Conservation (phyloP, 92 coral and sea anemone species). For the Umimayanthus kanabou region DNA sequence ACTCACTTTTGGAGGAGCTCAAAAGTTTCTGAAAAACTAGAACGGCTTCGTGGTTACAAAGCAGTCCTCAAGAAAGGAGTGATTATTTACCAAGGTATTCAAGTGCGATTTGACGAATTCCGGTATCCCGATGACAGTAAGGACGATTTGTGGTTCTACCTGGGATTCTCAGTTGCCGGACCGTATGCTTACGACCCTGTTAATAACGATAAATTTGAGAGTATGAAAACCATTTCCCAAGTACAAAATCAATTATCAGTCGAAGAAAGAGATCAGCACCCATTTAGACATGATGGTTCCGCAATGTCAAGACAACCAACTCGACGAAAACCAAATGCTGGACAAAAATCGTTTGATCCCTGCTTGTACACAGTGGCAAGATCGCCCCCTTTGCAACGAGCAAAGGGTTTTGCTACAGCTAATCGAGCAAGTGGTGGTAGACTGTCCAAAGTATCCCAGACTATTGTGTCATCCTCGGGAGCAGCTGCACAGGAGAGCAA, state of each 20-base stretch:
- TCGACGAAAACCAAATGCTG: background rate
- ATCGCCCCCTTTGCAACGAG: background rate
- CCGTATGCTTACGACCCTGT: slow-evolving; percentile 76
- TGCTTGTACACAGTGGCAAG: background rate
- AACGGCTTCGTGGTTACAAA: slow-evolving; percentile 65
- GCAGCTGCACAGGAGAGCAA: background rate
- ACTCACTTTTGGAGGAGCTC: slow-evolving; percentile 67
- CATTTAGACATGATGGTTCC: too few relatives aligned
- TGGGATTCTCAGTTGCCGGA: slow-evolving; percentile 66
- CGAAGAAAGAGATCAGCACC: background rate
- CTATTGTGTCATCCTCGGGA: background rate
- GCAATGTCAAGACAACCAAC: background rate
- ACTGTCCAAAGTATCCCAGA: background rate
- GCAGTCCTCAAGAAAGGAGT: slow-evolving; percentile 52
- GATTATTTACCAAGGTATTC: slow-evolving; percentile 59
- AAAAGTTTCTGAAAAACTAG: slow-evolving; percentile 48
- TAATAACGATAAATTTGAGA: slow-evolving; percentile 51
- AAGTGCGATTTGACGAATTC: slow-evolving; percentile 56
- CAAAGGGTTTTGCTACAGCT: background rate
- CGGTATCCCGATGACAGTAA: slow-evolving; percentile 67
- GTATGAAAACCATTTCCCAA: slow-evolving; percentile 15
- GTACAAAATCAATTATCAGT: background rate
- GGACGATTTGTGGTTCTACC: slow-evolving; percentile 71
- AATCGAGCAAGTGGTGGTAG: background rate
- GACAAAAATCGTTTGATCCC: background rate